Conservation (phyloP, 2,113 vertebrate species). For the Pimephales promelas region DNA sequence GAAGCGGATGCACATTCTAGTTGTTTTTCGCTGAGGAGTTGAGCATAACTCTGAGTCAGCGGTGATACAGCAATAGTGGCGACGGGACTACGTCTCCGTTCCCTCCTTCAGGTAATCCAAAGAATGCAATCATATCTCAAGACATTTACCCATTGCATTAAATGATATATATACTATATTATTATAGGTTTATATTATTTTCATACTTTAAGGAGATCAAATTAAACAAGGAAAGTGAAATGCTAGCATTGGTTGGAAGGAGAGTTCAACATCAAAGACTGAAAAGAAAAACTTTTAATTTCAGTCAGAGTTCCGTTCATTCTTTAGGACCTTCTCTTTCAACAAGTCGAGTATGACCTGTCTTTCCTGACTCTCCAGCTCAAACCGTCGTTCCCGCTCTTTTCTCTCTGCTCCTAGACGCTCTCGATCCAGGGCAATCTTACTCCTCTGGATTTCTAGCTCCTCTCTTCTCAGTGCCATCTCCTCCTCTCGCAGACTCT, state of each 20-base stretch:
- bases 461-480: slow-evolving; percentile 76
- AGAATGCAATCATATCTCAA: neutral
- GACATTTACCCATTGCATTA: neutral
- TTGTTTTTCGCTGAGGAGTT: too few relatives aligned
- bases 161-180: neutral
- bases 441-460: slow-evolving; percentile 77
- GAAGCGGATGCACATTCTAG: too few relatives aligned
- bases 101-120: neutral
- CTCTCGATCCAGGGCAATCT: slow-evolving; percentile 76
- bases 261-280: neutral
- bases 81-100: too few relatives aligned
- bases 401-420: slow-evolving; percentile 74
- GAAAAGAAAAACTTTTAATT: neutral
- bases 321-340: slow-evolving; percentile 78
- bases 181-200: neutral
- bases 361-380: slow-evolving; percentile 80
- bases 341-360: slow-evolving; percentile 79
- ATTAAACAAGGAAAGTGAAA: neutral
- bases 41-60: too few relatives aligned
- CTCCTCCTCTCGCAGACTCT: slow-evolving; percentile 79
- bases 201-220: neutral
- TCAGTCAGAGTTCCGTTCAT: slow-evolving; percentile 58
- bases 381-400: slow-evolving; percentile 76
- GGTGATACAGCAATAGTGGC: too few relatives aligned
- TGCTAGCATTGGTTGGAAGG: neutral